Evolutionary conservation across 2,888 invertebrate genomes (phyloP).

Genomic region (Thymelicus sylvestris): DNA sequence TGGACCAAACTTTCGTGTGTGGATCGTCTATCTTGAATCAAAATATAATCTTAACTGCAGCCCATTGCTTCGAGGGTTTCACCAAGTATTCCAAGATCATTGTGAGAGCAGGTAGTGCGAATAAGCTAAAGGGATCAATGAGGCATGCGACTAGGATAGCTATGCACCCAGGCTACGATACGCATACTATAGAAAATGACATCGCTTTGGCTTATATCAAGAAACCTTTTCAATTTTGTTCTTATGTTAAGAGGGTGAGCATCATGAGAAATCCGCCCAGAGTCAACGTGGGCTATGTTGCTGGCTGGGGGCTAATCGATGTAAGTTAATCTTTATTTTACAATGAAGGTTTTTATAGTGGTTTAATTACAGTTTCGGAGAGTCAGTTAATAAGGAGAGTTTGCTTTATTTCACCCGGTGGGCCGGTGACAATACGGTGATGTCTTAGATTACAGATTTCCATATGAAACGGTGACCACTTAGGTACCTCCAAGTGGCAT

Average conservation of each 20-base stretch:
- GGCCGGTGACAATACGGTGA: too few relatives aligned
- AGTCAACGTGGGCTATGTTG: slow-evolving; percentile 39
- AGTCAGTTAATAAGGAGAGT: too few relatives aligned
- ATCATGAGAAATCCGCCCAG: slow-evolving; percentile 43
- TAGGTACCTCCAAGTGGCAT: too few relatives aligned
- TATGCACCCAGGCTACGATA: slow-evolving; percentile 41
- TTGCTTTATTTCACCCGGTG: too few relatives aligned
- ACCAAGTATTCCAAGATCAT: slow-evolving; percentile 9
- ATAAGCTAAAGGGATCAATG: slow-evolving; percentile 37
- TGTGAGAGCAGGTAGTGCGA: slow-evolving; percentile 44
- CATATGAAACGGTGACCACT: too few relatives aligned
- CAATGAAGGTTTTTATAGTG: too few relatives aligned
- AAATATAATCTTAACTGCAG: slow-evolving; percentile 51
- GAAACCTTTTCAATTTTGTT: slow-evolving; percentile 33
- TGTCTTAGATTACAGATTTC: too few relatives aligned
- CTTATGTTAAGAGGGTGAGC: slow-evolving; percentile 40
- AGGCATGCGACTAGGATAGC: slow-evolving; percentile 8
- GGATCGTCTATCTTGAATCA: slow-evolving; percentile 55
- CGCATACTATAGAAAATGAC: slow-evolving; percentile 37
- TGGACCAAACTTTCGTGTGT: slow-evolving; percentile 42
- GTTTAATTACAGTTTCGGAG: too few relatives aligned
- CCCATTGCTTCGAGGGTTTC: slow-evolving; percentile 51
- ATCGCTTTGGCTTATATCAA: slow-evolving; percentile 43
- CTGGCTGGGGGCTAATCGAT: slow-evolving; percentile 50
- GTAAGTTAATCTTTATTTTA: slow-evolving; percentile 43